A percentile compares a stretch with the other conserved stretches of the same genome.
phyloP scores from a whole-genome alignment of 2,113 vertebrate genomes.

The Gadus macrocephalus region DNA sequence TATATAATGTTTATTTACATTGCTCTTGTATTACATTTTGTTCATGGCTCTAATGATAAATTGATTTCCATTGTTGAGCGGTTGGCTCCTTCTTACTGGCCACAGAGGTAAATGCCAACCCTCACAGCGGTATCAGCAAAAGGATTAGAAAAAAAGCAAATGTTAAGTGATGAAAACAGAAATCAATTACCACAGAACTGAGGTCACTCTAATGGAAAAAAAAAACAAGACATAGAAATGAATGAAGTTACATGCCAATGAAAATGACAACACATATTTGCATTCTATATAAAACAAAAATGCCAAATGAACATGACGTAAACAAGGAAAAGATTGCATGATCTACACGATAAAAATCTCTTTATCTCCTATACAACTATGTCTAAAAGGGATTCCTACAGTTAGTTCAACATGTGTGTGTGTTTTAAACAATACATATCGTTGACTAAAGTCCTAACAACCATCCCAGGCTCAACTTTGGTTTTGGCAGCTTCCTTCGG shows the following conservation, averaged over 20 bases:
- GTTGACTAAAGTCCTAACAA: too few relatives aligned
- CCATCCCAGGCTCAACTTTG: too few relatives aligned
- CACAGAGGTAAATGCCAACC: conserved; percentile 58
- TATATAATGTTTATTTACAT: neutral
- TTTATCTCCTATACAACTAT: conserved; percentile 21
- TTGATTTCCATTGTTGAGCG: conserved; percentile 28
- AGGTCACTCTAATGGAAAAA: conserved; percentile 99
- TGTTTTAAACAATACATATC: neutral
- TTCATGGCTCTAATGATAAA: neutral
- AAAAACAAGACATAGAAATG: conserved; percentile 89
- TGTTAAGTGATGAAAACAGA: conserved; percentile 86
- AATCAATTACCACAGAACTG: conserved; percentile 99
- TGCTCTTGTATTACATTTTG: neutral
- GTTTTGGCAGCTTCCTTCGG: too few relatives aligned
- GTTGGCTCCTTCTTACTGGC: conserved; percentile 66
- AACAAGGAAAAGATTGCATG: neutral
- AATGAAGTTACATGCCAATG: conserved; percentile 92
- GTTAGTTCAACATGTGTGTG: neutral
- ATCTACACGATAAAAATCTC: conserved; percentile 30
- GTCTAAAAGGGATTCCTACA: neutral
- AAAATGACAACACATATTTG: conserved; percentile 73
- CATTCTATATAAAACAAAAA: conserved; percentile 32
- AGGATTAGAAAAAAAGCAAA: conserved; percentile 57
- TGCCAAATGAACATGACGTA: conserved; percentile 38
- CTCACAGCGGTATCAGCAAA: conserved; percentile 27